phyloP scores from a whole-genome alignment of 2,888 invertebrate genomes.

The Pristionchus entomophagus region DNA sequence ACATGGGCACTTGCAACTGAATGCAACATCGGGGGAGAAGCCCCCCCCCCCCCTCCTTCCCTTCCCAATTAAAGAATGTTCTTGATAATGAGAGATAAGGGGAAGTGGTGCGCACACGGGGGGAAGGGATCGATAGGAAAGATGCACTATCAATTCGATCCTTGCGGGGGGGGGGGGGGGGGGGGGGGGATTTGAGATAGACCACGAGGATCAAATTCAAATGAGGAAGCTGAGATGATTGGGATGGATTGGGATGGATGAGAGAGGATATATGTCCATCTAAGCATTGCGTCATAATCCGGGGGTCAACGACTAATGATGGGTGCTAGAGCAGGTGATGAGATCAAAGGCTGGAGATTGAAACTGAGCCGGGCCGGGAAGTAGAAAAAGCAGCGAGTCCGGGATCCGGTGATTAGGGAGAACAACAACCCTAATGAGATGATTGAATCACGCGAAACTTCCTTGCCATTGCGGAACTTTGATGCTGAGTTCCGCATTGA shows the following conservation, averaged over 20 bases:
- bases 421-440: not conserved
- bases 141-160: slow-evolving; percentile 18
- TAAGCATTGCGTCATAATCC: slow-evolving; percentile 29
- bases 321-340: not conserved
- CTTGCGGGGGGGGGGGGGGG: too few species aligned
- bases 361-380: not conserved
- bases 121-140: not conserved
- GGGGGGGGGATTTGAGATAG: too few species aligned
- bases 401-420: not conserved
- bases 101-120: not conserved
- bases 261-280: slow-evolving; percentile 19
- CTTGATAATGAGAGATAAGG: slow-evolving; percentile 7
- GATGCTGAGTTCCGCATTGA: not conserved
- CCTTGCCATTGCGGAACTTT: not conserved
- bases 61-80: too few species aligned
- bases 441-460: not conserved
- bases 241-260: not conserved
- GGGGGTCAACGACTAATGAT: slow-evolving; percentile 18
- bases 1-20: not conserved
- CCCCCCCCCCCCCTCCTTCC: too few species aligned
- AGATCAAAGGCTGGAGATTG: not conserved
- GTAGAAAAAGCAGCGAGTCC: not conserved
- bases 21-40: too few species aligned
- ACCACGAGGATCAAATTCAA: slow-evolving; percentile 5
- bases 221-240: not conserved